A percentile compares a stretch with the other conserved stretches of the same genome.
phyloP scores from a whole-genome alignment of 2,113 vertebrate genomes.

The Hymenochirus boettgeri region DNA sequence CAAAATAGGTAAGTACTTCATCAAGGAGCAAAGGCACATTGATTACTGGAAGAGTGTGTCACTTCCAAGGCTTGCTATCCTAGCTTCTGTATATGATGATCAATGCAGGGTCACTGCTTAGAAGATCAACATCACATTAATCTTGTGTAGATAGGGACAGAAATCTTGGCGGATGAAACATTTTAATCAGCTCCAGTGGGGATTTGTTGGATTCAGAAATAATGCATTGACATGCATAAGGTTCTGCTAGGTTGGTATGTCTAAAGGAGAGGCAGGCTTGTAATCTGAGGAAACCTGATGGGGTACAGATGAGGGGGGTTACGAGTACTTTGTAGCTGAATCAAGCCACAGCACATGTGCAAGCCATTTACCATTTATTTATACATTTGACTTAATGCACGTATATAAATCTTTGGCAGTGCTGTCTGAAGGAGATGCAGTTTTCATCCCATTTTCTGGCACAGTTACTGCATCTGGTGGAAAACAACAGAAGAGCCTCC shows the following conservation, averaged over 20 bases:
- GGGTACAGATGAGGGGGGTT: slow-evolving; percentile 35
- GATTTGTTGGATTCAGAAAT: slow-evolving; percentile 38
- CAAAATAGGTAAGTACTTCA: slow-evolving; percentile 26
- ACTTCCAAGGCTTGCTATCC: slow-evolving; percentile 10
- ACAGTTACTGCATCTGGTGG: slow-evolving; percentile 33
- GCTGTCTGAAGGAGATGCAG: slow-evolving; percentile 35
- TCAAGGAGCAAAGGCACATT: slow-evolving; percentile 33
- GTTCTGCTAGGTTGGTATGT: slow-evolving; percentile 20
- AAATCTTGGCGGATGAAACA: slow-evolving; percentile 41
- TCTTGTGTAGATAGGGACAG: slow-evolving; percentile 43
- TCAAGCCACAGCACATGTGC: slow-evolving; percentile 32
- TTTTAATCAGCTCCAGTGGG: slow-evolving; percentile 52
- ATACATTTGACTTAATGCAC: slow-evolving; percentile 37
- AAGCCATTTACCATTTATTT: slow-evolving; percentile 43
- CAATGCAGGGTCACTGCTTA: slow-evolving; percentile 44
- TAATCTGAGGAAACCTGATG: slow-evolving; percentile 33
- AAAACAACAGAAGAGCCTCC: slow-evolving; percentile 32
- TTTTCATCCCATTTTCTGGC: slow-evolving; percentile 34
- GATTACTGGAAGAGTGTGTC: slow-evolving; percentile 41
- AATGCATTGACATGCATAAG: slow-evolving; percentile 27
- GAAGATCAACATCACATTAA: slow-evolving; percentile 48
- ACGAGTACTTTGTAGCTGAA: slow-evolving; percentile 28
- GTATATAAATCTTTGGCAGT: slow-evolving; percentile 37
- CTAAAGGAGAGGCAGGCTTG: slow-evolving; percentile 24
- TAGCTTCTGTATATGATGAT: slow-evolving; percentile 35